Evolutionary conservation across 2,113 vertebrate genomes (phyloP), one percentile per base, ranked within the genome.

Genomic region (Datnioides undecimradiatus): DNA sequence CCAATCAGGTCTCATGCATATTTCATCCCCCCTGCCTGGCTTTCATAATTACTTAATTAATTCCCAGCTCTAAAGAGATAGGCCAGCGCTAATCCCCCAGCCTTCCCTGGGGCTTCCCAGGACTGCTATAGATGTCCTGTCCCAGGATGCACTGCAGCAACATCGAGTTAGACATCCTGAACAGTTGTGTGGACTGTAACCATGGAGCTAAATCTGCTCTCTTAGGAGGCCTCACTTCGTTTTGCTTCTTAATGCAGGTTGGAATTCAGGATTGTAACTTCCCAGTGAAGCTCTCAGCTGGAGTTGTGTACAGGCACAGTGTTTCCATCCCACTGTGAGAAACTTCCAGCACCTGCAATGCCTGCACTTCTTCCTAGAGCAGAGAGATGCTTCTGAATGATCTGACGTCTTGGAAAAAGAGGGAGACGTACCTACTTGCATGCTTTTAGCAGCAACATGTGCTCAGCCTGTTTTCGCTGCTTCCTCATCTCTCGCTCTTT

Each of bases 21-120:
- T 95, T 95, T 95, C 90, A 94, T 93, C 85, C 67, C 73, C 48
- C 76, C 79, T 33, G 60, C 90, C 85, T 88, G 82, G 76, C 66
- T 82, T 92, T 87, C 93, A 93, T 95, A 95, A 95, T 96, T 94
- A 94, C 93, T 95, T 95, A 95, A 95, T 95, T 95, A 94, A 95
- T 95, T 93, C 93, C 89, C 91, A 82, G 82, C 88, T 90, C 90
- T 85, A 68, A 88, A 83, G 84, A 92, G 93, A 94, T 90, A 87
- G 85, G 91, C 78, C 83, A 40, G 59, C 34, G 68, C 90, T 93
- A 94, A 94, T 94, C 91, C 93, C 76, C 73, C 73, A 68, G 83
- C 77, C 70, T 89, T 88, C 90, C 91, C 66, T 21, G 75, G 82
- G 88, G 87, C 78, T 87, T 83, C 75, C 76, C 7, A 19, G 78